phyloP scores from a whole-genome alignment of 2,888 invertebrate genomes.

The Scaptomyza flava region DNA sequence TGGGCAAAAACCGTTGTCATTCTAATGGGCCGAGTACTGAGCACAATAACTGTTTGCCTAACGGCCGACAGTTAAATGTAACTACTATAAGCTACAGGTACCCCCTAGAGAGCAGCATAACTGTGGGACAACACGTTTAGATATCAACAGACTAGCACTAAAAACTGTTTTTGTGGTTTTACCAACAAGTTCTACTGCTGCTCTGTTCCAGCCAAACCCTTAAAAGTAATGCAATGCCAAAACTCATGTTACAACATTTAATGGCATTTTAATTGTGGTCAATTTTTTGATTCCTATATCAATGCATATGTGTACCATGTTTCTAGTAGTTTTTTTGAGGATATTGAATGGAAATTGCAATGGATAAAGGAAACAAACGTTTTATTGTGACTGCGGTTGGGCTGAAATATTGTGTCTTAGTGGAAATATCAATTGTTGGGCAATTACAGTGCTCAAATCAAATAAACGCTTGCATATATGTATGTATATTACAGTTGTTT shows the following conservation, averaged over 20 bases:
- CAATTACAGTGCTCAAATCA: constrained; percentile 5
- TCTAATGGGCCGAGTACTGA: constrained; percentile 73
- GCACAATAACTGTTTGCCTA: constrained; percentile 76
- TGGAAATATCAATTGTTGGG: constrained; percentile 28
- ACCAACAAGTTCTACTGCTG: constrained; percentile 5
- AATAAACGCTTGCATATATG: neutral
- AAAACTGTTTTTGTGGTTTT: constrained; percentile 40
- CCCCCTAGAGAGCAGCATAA: constrained; percentile 33
- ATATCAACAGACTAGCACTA: constrained; percentile 18
- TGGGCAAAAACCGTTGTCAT: constrained; percentile 51
- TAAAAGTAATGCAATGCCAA: constrained; percentile 27
- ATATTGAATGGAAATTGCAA: constrained; percentile 26
- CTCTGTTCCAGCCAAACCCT: neutral
- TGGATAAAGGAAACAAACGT: constrained; percentile 9
- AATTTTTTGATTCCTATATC: constrained; percentile 28
- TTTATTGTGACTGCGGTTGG: neutral
- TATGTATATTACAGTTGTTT: neutral
- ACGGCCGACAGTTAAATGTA: constrained; percentile 72
- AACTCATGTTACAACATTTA: constrained; percentile 49
- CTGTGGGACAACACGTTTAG: constrained; percentile 18
- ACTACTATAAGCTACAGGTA: constrained; percentile 75
- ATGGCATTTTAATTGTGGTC: constrained; percentile 70
- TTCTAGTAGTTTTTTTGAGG: constrained; percentile 11
- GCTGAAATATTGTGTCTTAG: neutral
- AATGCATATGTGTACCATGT: neutral